These are phyloP conservation scores for Astyanax mexicanus DNA, from an alignment of 2,797 vertebrate species.

Conservation along the genomic window DNA sequence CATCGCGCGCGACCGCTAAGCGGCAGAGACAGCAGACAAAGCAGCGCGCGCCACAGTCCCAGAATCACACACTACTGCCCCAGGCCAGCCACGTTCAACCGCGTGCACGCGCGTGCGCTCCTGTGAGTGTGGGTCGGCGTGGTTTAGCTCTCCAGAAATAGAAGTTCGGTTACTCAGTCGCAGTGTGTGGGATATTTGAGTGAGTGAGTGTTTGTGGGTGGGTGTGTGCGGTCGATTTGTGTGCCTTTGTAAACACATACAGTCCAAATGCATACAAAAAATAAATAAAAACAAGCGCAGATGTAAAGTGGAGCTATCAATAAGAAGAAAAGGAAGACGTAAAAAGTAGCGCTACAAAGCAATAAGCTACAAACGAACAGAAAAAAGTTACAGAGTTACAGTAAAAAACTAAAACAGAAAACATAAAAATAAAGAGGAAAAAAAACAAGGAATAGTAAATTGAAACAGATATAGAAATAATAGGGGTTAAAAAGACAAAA, in stretches of 20 bases:
- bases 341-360: too few species aligned
- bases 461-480: background rate
- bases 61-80: background rate
- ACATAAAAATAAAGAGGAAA: too few species aligned
- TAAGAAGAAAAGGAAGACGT: too few species aligned
- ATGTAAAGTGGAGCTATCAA: too few species aligned
- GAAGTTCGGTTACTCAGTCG: background rate
- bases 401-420: too few species aligned
- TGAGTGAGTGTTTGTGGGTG: background rate
- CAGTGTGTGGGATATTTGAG: background rate
- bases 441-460: background rate
- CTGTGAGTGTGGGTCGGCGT: background rate
- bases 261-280: too few species aligned
- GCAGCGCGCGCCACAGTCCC: background rate
- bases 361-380: too few species aligned
- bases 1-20: constrained; percentile 23
- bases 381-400: too few species aligned
- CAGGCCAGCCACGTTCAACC: background rate
- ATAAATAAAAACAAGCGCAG: too few species aligned
- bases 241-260: too few species aligned
- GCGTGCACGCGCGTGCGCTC: constrained; percentile 62
- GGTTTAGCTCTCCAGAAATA: background rate
- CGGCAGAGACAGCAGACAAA: constrained; percentile 15
- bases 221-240: background rate
- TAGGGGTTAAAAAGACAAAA: too few species aligned